These are phyloP conservation scores for Camelus dromedarius DNA, from an alignment of 2,113 vertebrate genomes.

Conservation along the genomic window DNA sequence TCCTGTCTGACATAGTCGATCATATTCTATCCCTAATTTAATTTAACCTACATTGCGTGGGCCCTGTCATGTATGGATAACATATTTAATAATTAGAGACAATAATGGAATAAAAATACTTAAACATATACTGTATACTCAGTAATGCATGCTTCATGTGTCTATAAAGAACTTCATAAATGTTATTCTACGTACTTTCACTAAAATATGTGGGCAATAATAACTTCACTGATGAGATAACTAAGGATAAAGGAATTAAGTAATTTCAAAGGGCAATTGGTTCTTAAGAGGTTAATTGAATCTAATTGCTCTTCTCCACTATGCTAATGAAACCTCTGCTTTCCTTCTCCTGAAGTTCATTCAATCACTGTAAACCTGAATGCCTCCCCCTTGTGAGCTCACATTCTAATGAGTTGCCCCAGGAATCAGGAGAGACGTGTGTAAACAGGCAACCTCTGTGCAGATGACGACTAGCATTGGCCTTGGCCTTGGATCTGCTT, in stretches of 20 bases:
- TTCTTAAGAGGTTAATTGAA: conserved; percentile 24
- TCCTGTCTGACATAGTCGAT: background rate
- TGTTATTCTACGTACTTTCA: background rate
- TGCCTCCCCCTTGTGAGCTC: background rate
- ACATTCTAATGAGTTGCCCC: background rate
- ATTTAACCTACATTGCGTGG: background rate
- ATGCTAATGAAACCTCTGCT: conserved; percentile 17
- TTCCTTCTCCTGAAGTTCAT: background rate
- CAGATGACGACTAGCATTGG: rapidly evolving
- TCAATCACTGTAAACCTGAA: background rate
- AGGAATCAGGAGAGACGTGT: background rate
- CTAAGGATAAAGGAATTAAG: background rate
- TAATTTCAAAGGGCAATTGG: conserved; percentile 36
- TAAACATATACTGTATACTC: background rate
- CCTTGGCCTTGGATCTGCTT: background rate
- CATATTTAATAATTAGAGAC: background rate
- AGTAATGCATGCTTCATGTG: background rate
- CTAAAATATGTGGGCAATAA: background rate
- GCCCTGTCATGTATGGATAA: background rate
- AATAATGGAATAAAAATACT: background rate
- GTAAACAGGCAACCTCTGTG: background rate
- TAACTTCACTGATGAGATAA: background rate
- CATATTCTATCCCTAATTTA: background rate
- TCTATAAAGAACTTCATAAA: background rate
- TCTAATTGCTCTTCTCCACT: conserved; percentile 46